These are phyloP conservation scores for Agrochola macilenta DNA, from an alignment of 2,888 invertebrate species.

Conservation along the genomic window DNA sequence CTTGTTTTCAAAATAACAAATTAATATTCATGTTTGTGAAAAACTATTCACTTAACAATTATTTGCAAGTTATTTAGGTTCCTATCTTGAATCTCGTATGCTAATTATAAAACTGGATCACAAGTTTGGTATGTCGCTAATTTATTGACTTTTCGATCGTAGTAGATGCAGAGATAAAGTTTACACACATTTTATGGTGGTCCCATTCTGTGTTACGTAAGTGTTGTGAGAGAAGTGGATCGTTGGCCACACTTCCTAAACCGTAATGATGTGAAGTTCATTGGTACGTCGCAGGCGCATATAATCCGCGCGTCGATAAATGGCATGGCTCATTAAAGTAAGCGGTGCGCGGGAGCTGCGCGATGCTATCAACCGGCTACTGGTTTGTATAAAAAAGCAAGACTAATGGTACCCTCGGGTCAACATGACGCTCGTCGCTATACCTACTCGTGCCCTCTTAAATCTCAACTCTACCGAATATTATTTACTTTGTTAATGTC, in stretches of 20 bases:
- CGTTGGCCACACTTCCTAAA: constrained; percentile 53
- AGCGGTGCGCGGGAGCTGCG: constrained; percentile 85
- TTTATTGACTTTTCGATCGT: constrained; percentile 64
- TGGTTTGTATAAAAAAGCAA: constrained; percentile 81
- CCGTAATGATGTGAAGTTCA: constrained; percentile 58
- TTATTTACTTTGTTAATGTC: constrained; percentile 65
- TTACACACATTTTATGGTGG: constrained; percentile 54
- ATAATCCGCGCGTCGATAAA: constrained; percentile 82
- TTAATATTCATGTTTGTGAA: constrained; percentile 21
- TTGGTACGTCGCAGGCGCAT: constrained; percentile 70
- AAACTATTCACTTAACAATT: constrained; percentile 52
- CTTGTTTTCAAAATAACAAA: constrained; percentile 33
- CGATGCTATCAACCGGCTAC: constrained; percentile 85
- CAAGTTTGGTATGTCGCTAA: constrained; percentile 66
- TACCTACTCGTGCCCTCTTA: constrained; percentile 62
- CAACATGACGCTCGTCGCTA: constrained; percentile 65
- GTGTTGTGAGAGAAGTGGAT: constrained; percentile 21
- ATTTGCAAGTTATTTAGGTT: constrained; percentile 50
- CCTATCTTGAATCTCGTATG: constrained; percentile 60
- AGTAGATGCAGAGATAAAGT: constrained; percentile 60
- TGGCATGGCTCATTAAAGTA: constrained; percentile 85
- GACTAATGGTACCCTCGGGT: constrained; percentile 82
- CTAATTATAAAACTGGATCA: constrained; percentile 70
- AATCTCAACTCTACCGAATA: constrained; percentile 62
- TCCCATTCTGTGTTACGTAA: constrained; percentile 49